Evolutionary conservation across 2,113 vertebrate genomes (phyloP), one percentile per base, ranked within the genome.

Genomic region (Pipra filicauda): DNA sequence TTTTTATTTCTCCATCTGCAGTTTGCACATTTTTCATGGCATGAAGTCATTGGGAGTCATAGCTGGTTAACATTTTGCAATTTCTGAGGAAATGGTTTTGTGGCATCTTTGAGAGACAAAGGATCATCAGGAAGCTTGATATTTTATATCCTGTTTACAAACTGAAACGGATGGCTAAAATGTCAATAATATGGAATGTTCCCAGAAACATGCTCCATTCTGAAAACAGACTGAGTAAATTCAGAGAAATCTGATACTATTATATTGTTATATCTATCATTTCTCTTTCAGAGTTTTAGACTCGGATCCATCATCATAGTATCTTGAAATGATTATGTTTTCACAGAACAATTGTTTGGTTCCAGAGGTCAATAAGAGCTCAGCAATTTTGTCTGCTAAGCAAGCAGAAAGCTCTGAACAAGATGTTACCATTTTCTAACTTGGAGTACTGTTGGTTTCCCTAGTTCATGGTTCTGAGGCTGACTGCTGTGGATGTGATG

Each of bases 1-100:
- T 89, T 88, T 91, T 84, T 88, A 77, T 89, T 95, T 92, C 76
- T 73, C 21, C 59, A 35, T 95, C 78, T 93, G 74, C 91, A 84
- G 5, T 84, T 79, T 82, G 62, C 41, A 37, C 74, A 66, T 76
- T 93, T 95, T 84, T 88, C 35, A 5, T 73, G 78, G 62, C 35
- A 30, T 82, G 37, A 78, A 91, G 62, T 89, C 76, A 69, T 72
- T 37, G 35, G 70, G 66, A 89, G 20, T 75, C 83, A 88, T 88
- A 80, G 55, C 54, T 91, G 82, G 49, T 88, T 91, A 93, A 91
- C 35, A 8, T 75, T 87, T 85, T 69, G 33, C 70, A 85, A 1
- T 90, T 85, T 91, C 55, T 76, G 51, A 85, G 74, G 55, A 89
- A 93, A 76, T 85, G 72, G 51, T 58, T 80, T 90, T 90, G 75